Base-by-base conservation (phyloP, 2,113 vertebrate species). In the Oophaga pumilio region DNA sequence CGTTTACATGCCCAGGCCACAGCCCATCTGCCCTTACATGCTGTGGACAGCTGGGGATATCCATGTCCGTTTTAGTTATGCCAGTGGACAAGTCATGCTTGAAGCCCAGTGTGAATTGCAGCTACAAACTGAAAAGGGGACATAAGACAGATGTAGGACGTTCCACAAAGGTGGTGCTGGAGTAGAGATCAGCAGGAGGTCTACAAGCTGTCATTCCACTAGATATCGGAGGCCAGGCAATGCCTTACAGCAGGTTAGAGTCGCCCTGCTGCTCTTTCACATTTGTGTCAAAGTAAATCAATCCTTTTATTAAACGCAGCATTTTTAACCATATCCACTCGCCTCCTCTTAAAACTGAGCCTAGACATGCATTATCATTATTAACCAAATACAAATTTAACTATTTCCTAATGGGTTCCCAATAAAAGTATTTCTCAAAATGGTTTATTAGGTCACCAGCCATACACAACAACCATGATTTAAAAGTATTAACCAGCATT, bases 261-360 rank as follows among this genome's bases (percentile, higher is more conserved):
- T 81, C 28, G 20, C 66, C 33, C 49, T 81, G 76, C 64, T 66
- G 77, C 14, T 2, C 64, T 71, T 79, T 80, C 17, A 73, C 50
- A 87, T 87, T 68, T 73, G 13, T 57, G 62, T 87, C 77, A 87
- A 59, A 81, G 71, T 60, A 56, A 87, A 81, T 81, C 33, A 81
- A 69, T 26, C n/a, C 49, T 8, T 60, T 52, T 60, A n/a, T 71
- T 14, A 77, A 59, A 77, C 52, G 7, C 18, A 18, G n/a, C 43
- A 74, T n/a, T 71, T 8, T 59, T 64, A 22, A 64, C 4, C 22
- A 64, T 17, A 18, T 5, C 59, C 14, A 60, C 13, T 60, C 4
- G 13, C 59, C 15, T 12, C 7, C 59, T 60, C 59, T 60, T 18
- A 33, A 33, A 33, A 33, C 33, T 1, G 33, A 33, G 33, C 33